Conservation (phyloP, 2,797 vertebrate genomes). For the Halcyon chelicuti region DNA sequence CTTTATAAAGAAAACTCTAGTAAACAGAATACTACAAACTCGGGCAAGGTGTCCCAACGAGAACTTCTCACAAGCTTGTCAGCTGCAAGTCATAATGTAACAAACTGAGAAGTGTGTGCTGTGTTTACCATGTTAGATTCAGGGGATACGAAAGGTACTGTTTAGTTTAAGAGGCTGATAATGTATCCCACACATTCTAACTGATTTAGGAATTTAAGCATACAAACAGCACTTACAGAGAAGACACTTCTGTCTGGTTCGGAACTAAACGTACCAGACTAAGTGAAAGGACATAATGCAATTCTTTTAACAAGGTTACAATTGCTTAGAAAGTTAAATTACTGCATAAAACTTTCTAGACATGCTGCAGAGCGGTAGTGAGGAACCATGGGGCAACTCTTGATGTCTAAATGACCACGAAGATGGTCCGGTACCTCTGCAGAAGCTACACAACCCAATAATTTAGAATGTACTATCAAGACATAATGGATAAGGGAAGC, state of each 20-base stretch:
- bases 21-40: constrained; percentile 9
- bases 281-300: background rate
- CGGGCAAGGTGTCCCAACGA: background rate
- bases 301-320: background rate
- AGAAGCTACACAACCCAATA: background rate
- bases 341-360: background rate
- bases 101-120: background rate
- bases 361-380: accelerated
- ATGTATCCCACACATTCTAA: background rate
- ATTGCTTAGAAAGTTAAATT: background rate
- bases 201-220: background rate
- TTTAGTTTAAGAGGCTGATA: background rate
- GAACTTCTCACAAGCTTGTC: background rate
- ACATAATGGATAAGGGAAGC: background rate
- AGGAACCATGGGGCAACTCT: background rate
- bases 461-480: background rate
- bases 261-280: background rate
- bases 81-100: background rate
- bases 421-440: accelerated
- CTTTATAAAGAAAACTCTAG: background rate
- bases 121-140: background rate
- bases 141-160: background rate
- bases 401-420: background rate
- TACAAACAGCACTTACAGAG: background rate
- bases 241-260: background rate